Percentiles rank a stretch among this genome's conserved stretches.
Evolutionary conservation across 2,113 vertebrate genomes (phyloP).

Genomic region (Coptodon bakossiorum): DNA sequence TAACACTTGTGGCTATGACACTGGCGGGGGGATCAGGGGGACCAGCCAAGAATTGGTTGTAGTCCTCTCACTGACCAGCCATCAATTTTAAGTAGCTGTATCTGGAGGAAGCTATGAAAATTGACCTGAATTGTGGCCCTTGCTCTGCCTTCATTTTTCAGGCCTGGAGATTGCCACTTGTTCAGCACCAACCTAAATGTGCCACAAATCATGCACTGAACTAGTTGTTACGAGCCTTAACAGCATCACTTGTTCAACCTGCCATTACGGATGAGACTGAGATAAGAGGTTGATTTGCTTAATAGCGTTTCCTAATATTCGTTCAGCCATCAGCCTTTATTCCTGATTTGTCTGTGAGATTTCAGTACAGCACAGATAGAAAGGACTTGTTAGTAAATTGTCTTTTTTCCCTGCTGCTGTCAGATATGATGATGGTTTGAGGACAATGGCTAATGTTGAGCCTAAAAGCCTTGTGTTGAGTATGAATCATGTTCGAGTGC

Average conservation of each 20-base stretch:
- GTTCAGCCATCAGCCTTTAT: not conserved
- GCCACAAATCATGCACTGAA: not conserved
- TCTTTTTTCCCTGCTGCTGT: not conserved
- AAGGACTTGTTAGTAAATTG: not conserved
- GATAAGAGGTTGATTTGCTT: not conserved
- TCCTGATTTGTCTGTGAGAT: not conserved
- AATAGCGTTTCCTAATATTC: not conserved
- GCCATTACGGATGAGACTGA: not conserved
- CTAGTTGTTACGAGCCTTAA: not conserved
- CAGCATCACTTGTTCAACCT: not conserved
- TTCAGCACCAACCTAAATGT: not conserved
- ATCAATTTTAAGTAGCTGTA: not conserved
- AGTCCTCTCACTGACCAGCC: not conserved
- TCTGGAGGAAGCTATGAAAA: not conserved
- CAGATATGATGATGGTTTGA: not conserved
- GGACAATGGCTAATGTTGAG: constrained; percentile 10
- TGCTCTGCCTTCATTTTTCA: not conserved
- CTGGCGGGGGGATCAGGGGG: not conserved
- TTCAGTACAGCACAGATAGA: not conserved
- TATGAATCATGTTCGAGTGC: constrained; percentile 8
- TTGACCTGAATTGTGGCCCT: not conserved
- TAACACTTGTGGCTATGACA: not conserved
- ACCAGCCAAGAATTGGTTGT: not conserved
- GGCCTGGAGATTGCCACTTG: not conserved
- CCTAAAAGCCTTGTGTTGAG: constrained; percentile 14